phyloP scores from a whole-genome alignment of 2,888 invertebrate species.

The Scotopteryx bipunctaria region DNA sequence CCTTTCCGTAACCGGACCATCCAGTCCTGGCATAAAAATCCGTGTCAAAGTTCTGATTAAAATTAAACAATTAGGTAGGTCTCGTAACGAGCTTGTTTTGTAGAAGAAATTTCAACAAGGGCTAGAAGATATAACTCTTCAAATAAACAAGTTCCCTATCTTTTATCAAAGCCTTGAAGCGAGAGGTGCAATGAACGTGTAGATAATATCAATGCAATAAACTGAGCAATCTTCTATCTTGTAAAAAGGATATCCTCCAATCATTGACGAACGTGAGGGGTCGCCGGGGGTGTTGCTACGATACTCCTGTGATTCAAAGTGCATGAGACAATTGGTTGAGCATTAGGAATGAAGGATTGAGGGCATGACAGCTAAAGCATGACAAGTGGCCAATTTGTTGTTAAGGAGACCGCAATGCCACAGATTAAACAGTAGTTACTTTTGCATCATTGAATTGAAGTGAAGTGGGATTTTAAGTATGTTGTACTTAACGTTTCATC shows the following conservation, averaged over 20 bases:
- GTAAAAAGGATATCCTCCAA: constrained; percentile 66
- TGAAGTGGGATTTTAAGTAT: too few relatives aligned
- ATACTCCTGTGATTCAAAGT: constrained; percentile 35
- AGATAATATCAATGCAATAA: constrained; percentile 52
- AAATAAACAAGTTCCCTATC: neutral
- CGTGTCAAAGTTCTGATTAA: too few relatives aligned
- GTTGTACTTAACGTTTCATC: too few relatives aligned
- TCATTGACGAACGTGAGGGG: constrained; percentile 32
- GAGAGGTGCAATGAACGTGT: constrained; percentile 35
- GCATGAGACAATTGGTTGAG: constrained; percentile 29
- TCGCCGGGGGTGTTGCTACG: constrained; percentile 57
- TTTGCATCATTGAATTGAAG: too few relatives aligned
- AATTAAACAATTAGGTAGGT: too few relatives aligned
- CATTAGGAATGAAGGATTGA: constrained; percentile 20
- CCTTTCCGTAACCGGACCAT: too few relatives aligned
- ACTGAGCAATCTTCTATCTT: constrained; percentile 58
- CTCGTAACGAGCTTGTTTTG: too few relatives aligned
- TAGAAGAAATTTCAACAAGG: too few relatives aligned
- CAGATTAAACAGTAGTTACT: too few relatives aligned
- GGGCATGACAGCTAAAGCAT: constrained; percentile 2
- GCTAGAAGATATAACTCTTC: too few relatives aligned
- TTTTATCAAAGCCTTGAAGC: constrained; percentile 7
- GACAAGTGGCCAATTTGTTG: constrained; percentile 1
- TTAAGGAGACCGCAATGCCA: too few relatives aligned
- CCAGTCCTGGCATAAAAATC: too few relatives aligned